Evolutionary conservation across 2,113 vertebrate species (phyloP).

Genomic region (Mesembrinibis cayennensis): DNA sequence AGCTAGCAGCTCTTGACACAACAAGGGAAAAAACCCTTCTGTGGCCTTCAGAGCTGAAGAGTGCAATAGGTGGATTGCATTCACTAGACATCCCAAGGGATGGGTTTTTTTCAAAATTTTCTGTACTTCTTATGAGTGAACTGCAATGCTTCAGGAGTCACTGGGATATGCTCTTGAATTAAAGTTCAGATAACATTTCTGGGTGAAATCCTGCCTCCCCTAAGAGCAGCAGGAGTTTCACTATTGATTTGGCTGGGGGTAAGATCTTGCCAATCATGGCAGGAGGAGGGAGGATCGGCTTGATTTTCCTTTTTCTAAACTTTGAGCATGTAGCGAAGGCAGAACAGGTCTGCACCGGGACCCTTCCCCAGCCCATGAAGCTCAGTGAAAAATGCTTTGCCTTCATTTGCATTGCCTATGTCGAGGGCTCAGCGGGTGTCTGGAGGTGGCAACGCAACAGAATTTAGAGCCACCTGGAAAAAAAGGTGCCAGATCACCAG

Average conservation of each 20-base stretch:
- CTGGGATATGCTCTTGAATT: neutral
- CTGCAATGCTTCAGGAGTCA: neutral
- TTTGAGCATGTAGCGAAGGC: neutral
- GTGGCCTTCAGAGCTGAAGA: neutral
- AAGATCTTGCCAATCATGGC: neutral
- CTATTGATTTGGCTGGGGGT: neutral
- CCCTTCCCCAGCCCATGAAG: neutral
- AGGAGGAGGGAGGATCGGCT: neutral
- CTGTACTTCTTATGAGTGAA: neutral
- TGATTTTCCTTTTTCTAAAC: neutral
- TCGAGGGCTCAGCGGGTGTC: neutral
- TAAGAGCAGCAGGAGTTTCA: neutral
- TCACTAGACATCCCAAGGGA: neutral
- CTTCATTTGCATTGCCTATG: rapidly evolving
- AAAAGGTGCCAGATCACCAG: neutral
- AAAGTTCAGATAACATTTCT: neutral
- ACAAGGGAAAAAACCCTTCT: neutral
- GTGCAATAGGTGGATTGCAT: neutral
- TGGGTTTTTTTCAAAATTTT: neutral
- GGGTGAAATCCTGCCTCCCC: neutral
- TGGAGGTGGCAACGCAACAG: neutral
- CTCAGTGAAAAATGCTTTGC: neutral
- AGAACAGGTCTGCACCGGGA: neutral
- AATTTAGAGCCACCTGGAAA: neutral
- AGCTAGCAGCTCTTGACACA: neutral